Percentiles rank a stretch among this genome's conserved stretches.
These are phyloP conservation scores for Nannospalax galili DNA, from an alignment of 2,113 vertebrate genomes.

Conservation along the genomic window DNA sequence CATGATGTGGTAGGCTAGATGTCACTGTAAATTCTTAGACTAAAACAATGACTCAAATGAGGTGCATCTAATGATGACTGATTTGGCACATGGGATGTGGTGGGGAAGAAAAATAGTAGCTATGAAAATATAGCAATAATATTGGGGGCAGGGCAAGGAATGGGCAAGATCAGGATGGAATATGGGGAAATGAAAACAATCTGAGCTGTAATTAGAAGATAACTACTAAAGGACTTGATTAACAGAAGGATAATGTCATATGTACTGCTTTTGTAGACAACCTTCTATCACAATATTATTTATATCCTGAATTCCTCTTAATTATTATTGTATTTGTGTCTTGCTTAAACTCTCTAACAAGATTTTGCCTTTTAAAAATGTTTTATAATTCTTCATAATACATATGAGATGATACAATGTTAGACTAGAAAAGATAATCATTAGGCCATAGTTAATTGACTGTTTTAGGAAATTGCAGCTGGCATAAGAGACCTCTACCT, in stretches of 20 bases:
- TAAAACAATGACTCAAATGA: not conserved
- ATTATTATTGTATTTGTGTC: not conserved
- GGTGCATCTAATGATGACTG: not conserved
- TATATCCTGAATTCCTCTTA: constrained; percentile 29
- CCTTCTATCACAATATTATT: not conserved
- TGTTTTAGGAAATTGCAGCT: not conserved
- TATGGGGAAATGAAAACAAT: not conserved
- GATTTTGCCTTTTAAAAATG: not conserved
- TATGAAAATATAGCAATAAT: not conserved
- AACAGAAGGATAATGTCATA: not conserved
- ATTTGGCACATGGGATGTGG: not conserved
- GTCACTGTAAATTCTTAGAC: not conserved
- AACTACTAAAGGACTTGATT: not conserved
- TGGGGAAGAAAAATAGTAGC: not conserved
- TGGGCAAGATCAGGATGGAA: not conserved
- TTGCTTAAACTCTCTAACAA: constrained; percentile 15
- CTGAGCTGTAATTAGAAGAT: not conserved
- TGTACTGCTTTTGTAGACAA: not conserved
- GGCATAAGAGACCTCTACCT: not conserved
- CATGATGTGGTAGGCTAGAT: not conserved
- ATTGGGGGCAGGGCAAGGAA: not conserved
- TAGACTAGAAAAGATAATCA: constrained; percentile 10
- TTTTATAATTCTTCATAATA: constrained; percentile 18
- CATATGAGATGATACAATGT: not conserved
- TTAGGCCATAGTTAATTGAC: constrained; percentile 16